Percentiles rank a stretch among this genome's conserved stretches.
These are phyloP conservation scores for Slavum lentiscoides DNA, from an alignment of 2,888 invertebrate genomes.

Conservation along the genomic window DNA sequence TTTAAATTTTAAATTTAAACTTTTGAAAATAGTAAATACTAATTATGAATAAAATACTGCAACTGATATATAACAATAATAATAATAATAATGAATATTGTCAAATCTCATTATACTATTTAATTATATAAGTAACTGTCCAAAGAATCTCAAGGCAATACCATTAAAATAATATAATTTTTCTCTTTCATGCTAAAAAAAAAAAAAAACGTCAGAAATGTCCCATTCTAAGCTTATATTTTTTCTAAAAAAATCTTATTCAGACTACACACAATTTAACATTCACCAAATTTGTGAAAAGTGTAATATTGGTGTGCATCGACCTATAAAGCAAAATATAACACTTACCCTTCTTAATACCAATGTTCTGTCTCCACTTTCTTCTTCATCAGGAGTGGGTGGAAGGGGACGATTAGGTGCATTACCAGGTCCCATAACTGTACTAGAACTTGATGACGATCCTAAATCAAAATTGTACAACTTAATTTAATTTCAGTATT, in stretches of 20 bases:
- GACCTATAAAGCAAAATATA: slow-evolving; percentile 29
- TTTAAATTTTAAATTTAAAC: background rate
- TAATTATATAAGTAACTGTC: slow-evolving; percentile 10
- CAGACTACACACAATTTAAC: slow-evolving; percentile 19
- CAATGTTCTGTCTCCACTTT: slow-evolving; percentile 83
- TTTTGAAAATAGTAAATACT: background rate
- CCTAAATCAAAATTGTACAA: slow-evolving; percentile 43
- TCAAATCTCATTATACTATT: slow-evolving; percentile 6
- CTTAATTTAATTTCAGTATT: background rate
- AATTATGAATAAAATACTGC: background rate
- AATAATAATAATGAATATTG: background rate
- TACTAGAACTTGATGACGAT: slow-evolving; percentile 49
- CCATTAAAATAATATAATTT: slow-evolving; percentile 9
- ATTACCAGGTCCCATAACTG: slow-evolving; percentile 60
- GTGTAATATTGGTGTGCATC: slow-evolving; percentile 42
- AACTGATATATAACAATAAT: background rate
- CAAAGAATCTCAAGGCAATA: slow-evolving; percentile 24
- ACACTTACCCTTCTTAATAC: slow-evolving; percentile 87
- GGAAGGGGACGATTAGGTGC: slow-evolving; percentile 91
- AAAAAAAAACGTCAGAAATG: slow-evolving; percentile 16
- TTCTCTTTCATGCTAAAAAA: slow-evolving; percentile 42
- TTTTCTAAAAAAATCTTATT: background rate
- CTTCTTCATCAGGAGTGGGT: slow-evolving; percentile 92
- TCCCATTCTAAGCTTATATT: slow-evolving; percentile 47
- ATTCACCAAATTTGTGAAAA: slow-evolving; percentile 46